A percentile compares a stretch with the other conserved stretches of the same genome.
These are phyloP conservation scores for Odontomachus brunneus DNA, from an alignment of 1,140 invertebrate species.

Conservation along the genomic window DNA sequence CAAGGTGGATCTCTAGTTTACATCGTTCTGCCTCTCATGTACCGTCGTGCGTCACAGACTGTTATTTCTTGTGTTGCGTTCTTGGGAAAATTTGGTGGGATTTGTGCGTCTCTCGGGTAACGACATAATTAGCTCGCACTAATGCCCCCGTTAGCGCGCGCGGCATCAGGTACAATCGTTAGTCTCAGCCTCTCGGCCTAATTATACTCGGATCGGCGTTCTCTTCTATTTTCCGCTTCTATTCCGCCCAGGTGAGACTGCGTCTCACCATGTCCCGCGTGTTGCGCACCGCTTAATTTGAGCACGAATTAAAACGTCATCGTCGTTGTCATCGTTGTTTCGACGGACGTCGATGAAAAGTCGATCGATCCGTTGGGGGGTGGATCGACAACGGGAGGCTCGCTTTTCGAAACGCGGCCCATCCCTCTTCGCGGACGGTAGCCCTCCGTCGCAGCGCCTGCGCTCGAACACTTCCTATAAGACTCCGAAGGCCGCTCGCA, in stretches of 20 bases:
- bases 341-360: slow-evolving; percentile 68
- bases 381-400: slow-evolving; percentile 60
- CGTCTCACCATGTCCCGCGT: too few relatives aligned
- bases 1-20: background rate
- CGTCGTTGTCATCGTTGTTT: slow-evolving; percentile 3
- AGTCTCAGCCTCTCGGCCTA: background rate
- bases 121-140: background rate
- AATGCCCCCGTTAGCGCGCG: background rate
- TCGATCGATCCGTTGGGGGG: slow-evolving; percentile 65
- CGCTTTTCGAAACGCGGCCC: slow-evolving; percentile 70
- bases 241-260: too few relatives aligned
- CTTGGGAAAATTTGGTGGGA: background rate
- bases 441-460: slow-evolving; percentile 58
- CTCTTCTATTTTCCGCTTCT: background rate
- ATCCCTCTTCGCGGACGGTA: slow-evolving; percentile 59
- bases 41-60: background rate
- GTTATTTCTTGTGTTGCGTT: background rate
- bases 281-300: background rate
- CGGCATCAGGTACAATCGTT: background rate
- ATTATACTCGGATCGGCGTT: background rate
- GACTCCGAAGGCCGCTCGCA: slow-evolving; percentile 55
- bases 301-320: background rate
- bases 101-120: background rate
- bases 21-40: background rate
- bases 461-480: slow-evolving; percentile 58